Percentiles rank a stretch among this genome's conserved stretches.
Conservation (phyloP, 2,888 invertebrate genomes). For the Ochropleura plecta region DNA sequence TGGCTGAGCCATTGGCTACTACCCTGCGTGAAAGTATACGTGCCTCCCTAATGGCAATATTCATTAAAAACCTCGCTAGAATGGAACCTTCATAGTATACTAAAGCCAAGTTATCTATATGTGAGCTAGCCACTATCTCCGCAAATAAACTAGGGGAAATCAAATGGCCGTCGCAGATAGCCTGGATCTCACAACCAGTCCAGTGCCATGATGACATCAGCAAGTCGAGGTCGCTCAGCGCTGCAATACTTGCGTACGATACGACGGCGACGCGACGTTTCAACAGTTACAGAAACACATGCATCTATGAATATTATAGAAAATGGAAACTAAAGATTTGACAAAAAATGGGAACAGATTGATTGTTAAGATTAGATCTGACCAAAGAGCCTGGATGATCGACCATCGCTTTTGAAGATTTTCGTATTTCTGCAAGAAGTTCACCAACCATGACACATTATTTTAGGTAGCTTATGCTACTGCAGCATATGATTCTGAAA, state of each 20-base stretch:
- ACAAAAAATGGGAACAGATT: not conserved
- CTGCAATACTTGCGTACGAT: constrained; percentile 23
- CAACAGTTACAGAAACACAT: constrained; percentile 19
- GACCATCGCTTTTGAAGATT: not conserved
- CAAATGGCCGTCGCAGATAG: constrained; percentile 23
- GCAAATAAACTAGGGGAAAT: constrained; percentile 16
- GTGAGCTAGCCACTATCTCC: constrained; percentile 4
- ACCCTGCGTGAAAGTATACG: no score
- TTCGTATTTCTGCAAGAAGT: no score
- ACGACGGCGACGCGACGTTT: constrained; percentile 5
- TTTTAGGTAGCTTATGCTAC: no score
- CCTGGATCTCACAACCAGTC: constrained; percentile 40
- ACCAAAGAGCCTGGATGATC: not conserved
- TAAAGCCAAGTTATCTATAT: not conserved
- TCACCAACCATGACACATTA: no score
- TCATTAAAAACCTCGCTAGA: not conserved
- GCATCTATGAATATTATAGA: not conserved
- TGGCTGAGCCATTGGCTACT: no score
- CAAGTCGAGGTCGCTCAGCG: constrained; percentile 35
- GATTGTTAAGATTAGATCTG: no score
- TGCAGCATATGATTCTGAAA: no score
- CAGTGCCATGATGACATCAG: constrained; percentile 42
- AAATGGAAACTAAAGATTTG: not conserved
- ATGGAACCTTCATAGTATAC: not conserved
- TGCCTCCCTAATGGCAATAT: not conserved